Evolutionary conservation across 2,113 vertebrate species (phyloP).

Genomic region (Caretta caretta): DNA sequence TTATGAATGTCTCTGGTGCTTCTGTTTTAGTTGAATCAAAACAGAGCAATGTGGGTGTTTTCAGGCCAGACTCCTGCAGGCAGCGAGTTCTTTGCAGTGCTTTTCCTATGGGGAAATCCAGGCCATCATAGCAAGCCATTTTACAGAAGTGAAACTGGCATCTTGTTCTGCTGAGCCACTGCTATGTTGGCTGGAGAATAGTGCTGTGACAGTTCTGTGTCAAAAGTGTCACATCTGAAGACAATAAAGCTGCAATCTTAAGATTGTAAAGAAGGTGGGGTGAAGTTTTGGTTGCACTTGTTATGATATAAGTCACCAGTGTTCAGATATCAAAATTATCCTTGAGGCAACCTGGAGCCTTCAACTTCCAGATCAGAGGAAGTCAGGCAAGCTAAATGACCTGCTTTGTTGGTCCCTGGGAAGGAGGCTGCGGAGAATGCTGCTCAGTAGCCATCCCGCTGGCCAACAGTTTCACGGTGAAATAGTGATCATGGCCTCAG

Average conservation of each 20-base stretch:
- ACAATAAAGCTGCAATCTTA: neutral
- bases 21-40: constrained; percentile 24
- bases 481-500: neutral
- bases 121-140: neutral
- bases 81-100: neutral
- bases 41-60: neutral
- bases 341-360: neutral
- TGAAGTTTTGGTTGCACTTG: neutral
- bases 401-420: neutral
- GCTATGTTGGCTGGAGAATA: neutral
- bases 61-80: neutral
- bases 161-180: neutral
- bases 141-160: neutral
- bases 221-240: neutral
- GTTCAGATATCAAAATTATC: neutral
- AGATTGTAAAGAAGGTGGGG: neutral
- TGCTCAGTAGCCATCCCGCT: neutral
- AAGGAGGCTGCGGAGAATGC: neutral
- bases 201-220: neutral
- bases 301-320: accelerated
- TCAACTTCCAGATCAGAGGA: neutral
- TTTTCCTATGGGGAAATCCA: neutral
- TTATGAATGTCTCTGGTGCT: neutral
- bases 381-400: neutral
- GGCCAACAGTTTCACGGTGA: neutral